Conservation (phyloP, 2,888 invertebrate genomes). For the Microctonus aethiopoides region DNA sequence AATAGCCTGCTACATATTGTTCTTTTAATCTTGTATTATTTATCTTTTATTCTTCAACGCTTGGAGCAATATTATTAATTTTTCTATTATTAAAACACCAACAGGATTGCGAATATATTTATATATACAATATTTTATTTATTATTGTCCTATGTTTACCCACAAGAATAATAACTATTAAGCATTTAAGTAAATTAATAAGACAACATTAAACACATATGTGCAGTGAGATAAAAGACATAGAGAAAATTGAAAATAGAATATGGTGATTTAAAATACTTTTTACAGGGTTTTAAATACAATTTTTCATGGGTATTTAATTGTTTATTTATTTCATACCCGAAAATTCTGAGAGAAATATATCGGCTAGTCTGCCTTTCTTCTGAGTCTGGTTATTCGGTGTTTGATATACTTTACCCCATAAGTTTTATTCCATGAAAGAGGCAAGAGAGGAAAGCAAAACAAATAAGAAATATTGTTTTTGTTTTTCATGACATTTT, state of each 20-base stretch:
- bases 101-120: not conserved
- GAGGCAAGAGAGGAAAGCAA: conserved; percentile 69
- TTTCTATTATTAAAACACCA: not conserved
- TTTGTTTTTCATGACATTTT: conserved; percentile 30
- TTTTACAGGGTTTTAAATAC: not conserved
- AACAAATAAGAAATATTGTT: conserved; percentile 65
- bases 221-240: not conserved
- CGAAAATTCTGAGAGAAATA: conserved; percentile 87
- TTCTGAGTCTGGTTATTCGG: conserved; percentile 80
- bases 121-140: not conserved
- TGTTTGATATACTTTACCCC: conserved; percentile 80
- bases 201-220: not conserved
- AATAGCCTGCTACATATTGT: no score
- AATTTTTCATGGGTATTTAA: not conserved
- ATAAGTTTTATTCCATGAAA: conserved; percentile 55
- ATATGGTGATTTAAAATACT: not conserved
- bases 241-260: not conserved
- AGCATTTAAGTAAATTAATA: not conserved
- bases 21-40: no score
- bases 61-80: not conserved
- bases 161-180: not conserved
- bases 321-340: conserved; percentile 66
- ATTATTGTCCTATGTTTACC: not conserved
- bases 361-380: conserved; percentile 87
- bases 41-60: not conserved